Evolutionary conservation across 2,113 vertebrate species (phyloP).

Genomic region (Platysteira castanea): DNA sequence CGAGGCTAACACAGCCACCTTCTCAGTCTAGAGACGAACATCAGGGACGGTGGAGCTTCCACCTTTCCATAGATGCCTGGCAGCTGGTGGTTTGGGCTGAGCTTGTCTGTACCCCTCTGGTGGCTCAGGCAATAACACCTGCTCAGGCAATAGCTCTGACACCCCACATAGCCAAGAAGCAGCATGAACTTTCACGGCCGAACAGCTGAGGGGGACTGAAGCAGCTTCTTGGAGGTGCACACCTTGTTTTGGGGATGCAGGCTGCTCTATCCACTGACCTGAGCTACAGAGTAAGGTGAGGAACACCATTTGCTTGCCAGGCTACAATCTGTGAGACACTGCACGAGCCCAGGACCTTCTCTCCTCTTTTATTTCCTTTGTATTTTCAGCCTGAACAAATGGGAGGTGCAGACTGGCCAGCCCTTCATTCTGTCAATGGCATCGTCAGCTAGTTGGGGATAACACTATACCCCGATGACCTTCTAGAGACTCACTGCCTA

Average conservation of each 20-base stretch:
- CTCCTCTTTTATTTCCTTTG: not conserved
- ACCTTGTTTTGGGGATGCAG: not conserved
- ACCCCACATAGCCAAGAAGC: not conserved
- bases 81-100: rapidly evolving
- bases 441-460: not conserved
- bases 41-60: not conserved
- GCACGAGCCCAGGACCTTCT: not conserved
- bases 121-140: rapidly evolving
- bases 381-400: not conserved
- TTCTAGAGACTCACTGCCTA: not conserved
- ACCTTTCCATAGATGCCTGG: not conserved
- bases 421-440: not conserved
- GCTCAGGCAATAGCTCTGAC: too few relatives aligned
- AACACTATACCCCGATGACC: rapidly evolving
- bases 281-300: not conserved
- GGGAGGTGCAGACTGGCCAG: not conserved
- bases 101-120: not conserved
- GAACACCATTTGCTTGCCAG: not conserved
- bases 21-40: not conserved
- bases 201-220: not conserved
- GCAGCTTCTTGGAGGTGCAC: not conserved
- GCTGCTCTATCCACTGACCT: not conserved
- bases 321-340: not conserved
- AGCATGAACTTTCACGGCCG: rapidly evolving
- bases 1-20: not conserved